Conservation (phyloP, 2,888 invertebrate species). For the Cryptocephalus moraei region DNA sequence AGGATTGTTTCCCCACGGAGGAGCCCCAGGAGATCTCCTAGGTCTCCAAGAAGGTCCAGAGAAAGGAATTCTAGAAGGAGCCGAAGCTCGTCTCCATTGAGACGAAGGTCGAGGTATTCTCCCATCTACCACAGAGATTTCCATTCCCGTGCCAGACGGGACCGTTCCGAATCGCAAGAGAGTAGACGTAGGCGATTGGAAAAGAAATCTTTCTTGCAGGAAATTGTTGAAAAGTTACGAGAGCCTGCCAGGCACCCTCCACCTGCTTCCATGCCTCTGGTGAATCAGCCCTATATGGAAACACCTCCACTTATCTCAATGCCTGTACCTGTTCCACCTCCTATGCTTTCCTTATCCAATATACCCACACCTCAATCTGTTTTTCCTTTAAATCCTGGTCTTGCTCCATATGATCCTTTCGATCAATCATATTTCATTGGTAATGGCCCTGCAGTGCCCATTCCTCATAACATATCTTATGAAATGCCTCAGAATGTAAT, state of each 20-base stretch:
- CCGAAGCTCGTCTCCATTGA: not conserved
- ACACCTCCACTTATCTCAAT: slow-evolving; percentile 18
- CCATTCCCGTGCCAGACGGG: too few relatives aligned
- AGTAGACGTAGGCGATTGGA: too few relatives aligned
- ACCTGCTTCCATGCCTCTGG: slow-evolving; percentile 5
- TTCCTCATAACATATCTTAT: not conserved
- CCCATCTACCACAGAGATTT: too few relatives aligned
- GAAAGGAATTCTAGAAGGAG: slow-evolving; percentile 2
- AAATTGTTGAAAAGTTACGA: slow-evolving; percentile 31
- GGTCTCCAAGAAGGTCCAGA: slow-evolving; percentile 1
- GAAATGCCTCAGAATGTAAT: too few relatives aligned
- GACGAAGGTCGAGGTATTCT: slow-evolving; percentile 5
- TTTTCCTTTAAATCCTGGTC: too few relatives aligned
- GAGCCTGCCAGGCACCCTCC: slow-evolving; percentile 6
- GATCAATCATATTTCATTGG: slow-evolving; percentile 33
- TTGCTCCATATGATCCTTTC: slow-evolving; percentile 19
- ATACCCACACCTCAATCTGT: not conserved
- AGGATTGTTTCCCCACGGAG: slow-evolving; percentile 1
- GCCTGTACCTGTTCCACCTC: slow-evolving; percentile 12
- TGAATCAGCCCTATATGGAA: not conserved
- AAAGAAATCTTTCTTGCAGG: slow-evolving; percentile 32
- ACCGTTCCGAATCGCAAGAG: too few relatives aligned
- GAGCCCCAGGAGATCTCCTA: slow-evolving; percentile 7
- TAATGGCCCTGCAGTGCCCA: not conserved
- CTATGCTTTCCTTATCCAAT: not conserved